Conservation (phyloP, 1,140 invertebrate species). For the Scaptodrosophila lebanonensis region DNA sequence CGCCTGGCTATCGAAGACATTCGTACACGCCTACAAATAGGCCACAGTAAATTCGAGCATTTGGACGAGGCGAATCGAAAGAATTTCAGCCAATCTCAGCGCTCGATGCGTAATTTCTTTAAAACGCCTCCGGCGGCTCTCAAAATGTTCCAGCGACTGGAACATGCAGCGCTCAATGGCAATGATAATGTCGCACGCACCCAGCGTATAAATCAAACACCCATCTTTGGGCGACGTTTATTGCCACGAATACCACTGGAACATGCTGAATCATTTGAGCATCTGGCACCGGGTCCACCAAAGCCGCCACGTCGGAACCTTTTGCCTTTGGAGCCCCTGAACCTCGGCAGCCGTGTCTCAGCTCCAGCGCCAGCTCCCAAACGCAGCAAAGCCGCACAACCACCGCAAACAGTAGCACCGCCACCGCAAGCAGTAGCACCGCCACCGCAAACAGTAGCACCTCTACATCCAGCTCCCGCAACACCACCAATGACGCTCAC, state of each 20-base stretch:
- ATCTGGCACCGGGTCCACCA: constrained; percentile 26
- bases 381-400: constrained; percentile 29
- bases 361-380: constrained; percentile 26
- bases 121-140: constrained; percentile 66
- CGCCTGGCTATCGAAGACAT: constrained; percentile 61
- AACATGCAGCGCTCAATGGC: constrained; percentile 53
- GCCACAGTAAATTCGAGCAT: constrained; percentile 68
- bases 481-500: background rate
- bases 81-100: constrained; percentile 60
- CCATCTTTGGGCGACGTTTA: constrained; percentile 61
- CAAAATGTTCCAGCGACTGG: constrained; percentile 69
- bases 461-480: background rate
- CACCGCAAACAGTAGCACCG: constrained; percentile 14
- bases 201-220: constrained; percentile 74
- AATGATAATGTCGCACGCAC: constrained; percentile 20
- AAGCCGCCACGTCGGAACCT: background rate
- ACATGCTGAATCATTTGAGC: constrained; percentile 62
- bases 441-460: background rate
- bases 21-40: constrained; percentile 60
- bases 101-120: constrained; percentile 68
- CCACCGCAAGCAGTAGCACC: background rate
- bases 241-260: constrained; percentile 18
- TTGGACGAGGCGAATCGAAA: constrained; percentile 61
- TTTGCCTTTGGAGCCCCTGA: too few species aligned
- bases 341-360: too few species aligned